Base-by-base conservation (phyloP, 1,140 invertebrate genomes). In the Euura saliciscinereae region DNA sequence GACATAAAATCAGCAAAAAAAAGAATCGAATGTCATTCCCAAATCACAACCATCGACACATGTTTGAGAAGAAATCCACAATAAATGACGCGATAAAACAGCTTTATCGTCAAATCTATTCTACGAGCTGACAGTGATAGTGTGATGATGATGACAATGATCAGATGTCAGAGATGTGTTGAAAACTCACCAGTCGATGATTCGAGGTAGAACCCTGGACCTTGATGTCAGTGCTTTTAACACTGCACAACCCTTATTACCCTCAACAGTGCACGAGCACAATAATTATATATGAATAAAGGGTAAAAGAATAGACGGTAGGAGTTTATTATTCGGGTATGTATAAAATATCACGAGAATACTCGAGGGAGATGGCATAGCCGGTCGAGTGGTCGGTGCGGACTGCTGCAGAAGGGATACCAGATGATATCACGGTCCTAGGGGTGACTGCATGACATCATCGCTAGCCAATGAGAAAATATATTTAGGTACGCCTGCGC, bases 361-460 rank as follows among this genome's bases (percentile, higher is more conserved):
- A 78, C 74, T 76, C 73, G 71, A 73, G 75, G 78, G 77, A 80
- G 77, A 78, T 78, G 74, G 82, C 81, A 83, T 79, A 59, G 83
- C 81, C 80, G 81, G 81, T 82, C 82, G 80, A 83, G 77, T 80
- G 79, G 78, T 83, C 79, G 79, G 79, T 85, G 79, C 85, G 76
- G 82, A 87, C 85, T 28, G 28, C 28, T 87, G 85, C 84, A 86
- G 82, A 85, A 86, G 84, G 86, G 77, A 82, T 82, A 83, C 83
- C 85, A 84, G 85, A 85, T 83, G 79, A 82, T 81, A 85, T 83
- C 83, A 80, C 79, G 83, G 82, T 84, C 81, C 78, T 82, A 83
- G 82, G 84, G 84, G 82, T 81, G 84, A 86, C 83, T 84, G 84
- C 77, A 84, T 87, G 86, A 87, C 86, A 87, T 87, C 86, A 87